phyloP scores from a whole-genome alignment of 1,140 invertebrate species.

The Leptoteleia sp. region DNA sequence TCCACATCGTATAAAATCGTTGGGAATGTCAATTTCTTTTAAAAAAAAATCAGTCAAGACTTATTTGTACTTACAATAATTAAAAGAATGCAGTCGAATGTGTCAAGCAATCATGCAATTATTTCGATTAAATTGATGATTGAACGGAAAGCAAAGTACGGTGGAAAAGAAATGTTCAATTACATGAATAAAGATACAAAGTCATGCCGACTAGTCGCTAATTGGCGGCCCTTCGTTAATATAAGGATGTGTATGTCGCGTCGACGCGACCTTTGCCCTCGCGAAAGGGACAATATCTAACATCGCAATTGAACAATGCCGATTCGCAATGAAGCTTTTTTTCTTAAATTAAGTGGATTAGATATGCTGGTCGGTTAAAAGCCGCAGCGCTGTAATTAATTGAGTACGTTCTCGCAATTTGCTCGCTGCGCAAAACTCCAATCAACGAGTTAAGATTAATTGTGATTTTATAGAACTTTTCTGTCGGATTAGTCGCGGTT shows the following conservation, averaged over 20 bases:
- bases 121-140: slow-evolving; percentile 33
- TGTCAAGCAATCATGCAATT: slow-evolving; percentile 7
- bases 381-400: slow-evolving; percentile 35
- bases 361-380: slow-evolving; percentile 42
- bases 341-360: slow-evolving; percentile 61
- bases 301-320: slow-evolving; percentile 51
- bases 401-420: slow-evolving; percentile 29
- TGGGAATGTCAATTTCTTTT: no score
- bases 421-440: slow-evolving; percentile 46
- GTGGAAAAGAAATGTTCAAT: slow-evolving; percentile 66
- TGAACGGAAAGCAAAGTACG: slow-evolving; percentile 12
- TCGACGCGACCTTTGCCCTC: slow-evolving; percentile 40
- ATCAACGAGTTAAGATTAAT: slow-evolving; percentile 59
- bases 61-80: no score
- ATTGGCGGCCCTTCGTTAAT: slow-evolving; percentile 64
- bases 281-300: slow-evolving; percentile 52
- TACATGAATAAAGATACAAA: slow-evolving; percentile 61
- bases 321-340: slow-evolving; percentile 27
- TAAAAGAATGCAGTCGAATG: no score
- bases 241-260: slow-evolving; percentile 45
- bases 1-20: no score
- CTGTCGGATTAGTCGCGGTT: slow-evolving; percentile 29
- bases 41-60: no score
- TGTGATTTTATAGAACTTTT: slow-evolving; percentile 56
- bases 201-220: slow-evolving; percentile 46